Percentiles rank a stretch among this genome's conserved stretches.
phyloP scores from a whole-genome alignment of 2,888 invertebrate species.

The Crossocerus cetratus region DNA sequence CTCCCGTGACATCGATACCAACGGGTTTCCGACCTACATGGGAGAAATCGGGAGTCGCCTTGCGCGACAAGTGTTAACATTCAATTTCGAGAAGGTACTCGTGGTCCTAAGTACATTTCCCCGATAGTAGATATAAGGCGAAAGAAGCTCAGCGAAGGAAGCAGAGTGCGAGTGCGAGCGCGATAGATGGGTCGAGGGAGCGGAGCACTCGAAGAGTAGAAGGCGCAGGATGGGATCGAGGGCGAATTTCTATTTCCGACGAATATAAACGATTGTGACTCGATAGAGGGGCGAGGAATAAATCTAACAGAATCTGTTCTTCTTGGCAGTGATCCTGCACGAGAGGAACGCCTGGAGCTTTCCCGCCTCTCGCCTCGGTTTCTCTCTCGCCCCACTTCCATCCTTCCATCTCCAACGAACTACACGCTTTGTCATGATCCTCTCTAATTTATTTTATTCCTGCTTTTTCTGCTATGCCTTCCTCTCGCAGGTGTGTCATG shows the following conservation, averaged over 20 bases:
- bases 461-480: constrained; percentile 25
- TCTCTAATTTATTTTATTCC: constrained; percentile 47
- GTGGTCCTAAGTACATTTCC: constrained; percentile 18
- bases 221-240: constrained; percentile 47
- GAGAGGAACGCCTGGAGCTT: too few species aligned
- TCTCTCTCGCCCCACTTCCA: constrained; percentile 11
- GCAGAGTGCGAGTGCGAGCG: constrained; percentile 33
- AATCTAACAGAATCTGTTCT: constrained; percentile 65
- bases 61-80: constrained; percentile 28
- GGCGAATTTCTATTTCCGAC: constrained; percentile 65
- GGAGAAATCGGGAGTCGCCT: constrained; percentile 22
- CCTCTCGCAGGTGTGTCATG: neutral
- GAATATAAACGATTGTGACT: constrained; percentile 70
- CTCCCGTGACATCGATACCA: constrained; percentile 23
- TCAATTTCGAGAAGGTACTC: constrained; percentile 30
- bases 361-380: constrained; percentile 11
- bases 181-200: neutral
- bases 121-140: neutral
- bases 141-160: constrained; percentile 1
- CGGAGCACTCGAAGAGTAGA: constrained; percentile 47
- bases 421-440: constrained; percentile 31
- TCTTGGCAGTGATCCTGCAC: constrained; percentile 50
- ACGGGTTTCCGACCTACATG: constrained; percentile 31
- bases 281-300: constrained; percentile 64
- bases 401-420: neutral